Conservation (phyloP, 2,113 vertebrate species). For the Eurystomus gularis region DNA sequence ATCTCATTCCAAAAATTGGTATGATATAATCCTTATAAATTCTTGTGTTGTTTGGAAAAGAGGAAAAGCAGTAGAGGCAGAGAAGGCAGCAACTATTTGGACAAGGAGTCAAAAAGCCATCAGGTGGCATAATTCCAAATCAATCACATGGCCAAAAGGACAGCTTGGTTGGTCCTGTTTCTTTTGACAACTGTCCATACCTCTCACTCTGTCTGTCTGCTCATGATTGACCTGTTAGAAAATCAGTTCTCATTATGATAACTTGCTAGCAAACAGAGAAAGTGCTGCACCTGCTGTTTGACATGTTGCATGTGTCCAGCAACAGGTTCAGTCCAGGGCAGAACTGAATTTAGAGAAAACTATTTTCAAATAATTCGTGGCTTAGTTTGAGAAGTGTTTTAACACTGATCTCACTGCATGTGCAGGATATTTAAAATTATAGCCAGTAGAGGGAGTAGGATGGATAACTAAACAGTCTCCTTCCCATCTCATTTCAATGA, state of each 20-base stretch:
- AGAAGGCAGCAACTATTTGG: not conserved
- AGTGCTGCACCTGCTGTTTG: not conserved
- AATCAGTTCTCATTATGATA: not conserved
- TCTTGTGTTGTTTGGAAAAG: not conserved
- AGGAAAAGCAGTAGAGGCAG: not conserved
- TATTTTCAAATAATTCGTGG: not conserved
- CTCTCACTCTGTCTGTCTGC: not conserved
- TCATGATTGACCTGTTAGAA: not conserved
- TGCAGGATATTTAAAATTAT: not conserved
- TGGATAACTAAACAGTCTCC: not conserved
- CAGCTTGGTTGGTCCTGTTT: not conserved
- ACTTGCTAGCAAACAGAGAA: not conserved
- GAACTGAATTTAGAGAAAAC: not conserved
- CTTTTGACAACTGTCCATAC: not conserved
- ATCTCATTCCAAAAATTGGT: slow-evolving; percentile 91
- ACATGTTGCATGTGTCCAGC: not conserved
- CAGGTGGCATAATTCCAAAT: not conserved
- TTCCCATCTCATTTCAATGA: not conserved
- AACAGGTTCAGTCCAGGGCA: not conserved
- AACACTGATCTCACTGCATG: not conserved
- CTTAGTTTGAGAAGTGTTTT: not conserved
- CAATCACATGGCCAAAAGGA: not conserved
- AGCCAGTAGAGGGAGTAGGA: slow-evolving; percentile 65
- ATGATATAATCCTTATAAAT: slow-evolving; percentile 30
- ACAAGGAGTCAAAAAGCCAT: not conserved